Evolutionary conservation across 30 jellyfish, hydroid and myxozoan species (phyloP), one percentile per base, ranked within the genome.

Genomic region (Cassiopea andromeda): DNA sequence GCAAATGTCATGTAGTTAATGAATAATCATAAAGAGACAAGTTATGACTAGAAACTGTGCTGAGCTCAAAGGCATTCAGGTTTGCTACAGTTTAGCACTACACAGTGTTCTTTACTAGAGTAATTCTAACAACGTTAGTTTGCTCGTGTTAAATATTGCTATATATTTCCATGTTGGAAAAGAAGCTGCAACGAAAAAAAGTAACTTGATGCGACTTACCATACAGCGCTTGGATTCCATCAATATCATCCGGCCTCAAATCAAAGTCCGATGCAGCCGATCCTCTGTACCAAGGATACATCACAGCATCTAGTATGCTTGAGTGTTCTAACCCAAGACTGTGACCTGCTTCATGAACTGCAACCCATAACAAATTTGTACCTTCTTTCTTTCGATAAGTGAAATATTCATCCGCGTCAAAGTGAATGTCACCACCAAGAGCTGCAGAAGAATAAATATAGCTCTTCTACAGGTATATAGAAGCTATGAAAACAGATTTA

Each of bases 271-370:
- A 71, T 2, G 92, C 92, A 1, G 19, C 60, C 46, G 73, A 78
- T 7, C 93, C 93, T 64, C 59, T 48, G 84, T 95, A 91, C 93
- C 97, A 95, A 50, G 99, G 98, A 60, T 82, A 95, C 99, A 95
- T 95, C 61, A 95, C 80, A 1, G 99, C 93, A 44, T 79, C 91
- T 44, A 54, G 74, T 7, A 72, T 87, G 68, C 77, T 69, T 1
- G 99, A 91, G 77, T 95, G 99, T 46, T 87, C 93, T 60, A 95
- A 81, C 5, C 99, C 99, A 59, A 95, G 89, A 68, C 94, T 84
- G 94, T 95, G 99, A 1, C 99, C 99, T 17, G 92, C 87, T 83
- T 95, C 98, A 76, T 95, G 99, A 27, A 80, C 91, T 12, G 99
- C 98, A 1, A 95, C 97, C 97, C 97, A 88, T 69, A 86, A 48